Percentiles rank a stretch among this genome's conserved stretches.
Evolutionary conservation across 2,888 invertebrate genomes (phyloP).

Genomic region (Pristionchus maxplancki): DNA sequence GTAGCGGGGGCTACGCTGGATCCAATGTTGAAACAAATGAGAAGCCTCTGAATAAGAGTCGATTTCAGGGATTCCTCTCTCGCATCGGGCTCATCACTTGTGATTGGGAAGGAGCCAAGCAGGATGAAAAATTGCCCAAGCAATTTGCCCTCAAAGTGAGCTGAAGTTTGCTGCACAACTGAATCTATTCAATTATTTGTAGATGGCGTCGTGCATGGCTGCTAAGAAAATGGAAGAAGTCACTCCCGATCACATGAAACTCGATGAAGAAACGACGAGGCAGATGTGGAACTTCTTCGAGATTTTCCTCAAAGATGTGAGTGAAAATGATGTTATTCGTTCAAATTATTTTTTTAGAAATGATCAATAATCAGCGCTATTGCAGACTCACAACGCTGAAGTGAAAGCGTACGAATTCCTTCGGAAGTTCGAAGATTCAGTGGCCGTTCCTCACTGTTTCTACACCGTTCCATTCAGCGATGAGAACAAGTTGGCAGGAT

Average conservation of each 20-base stretch:
- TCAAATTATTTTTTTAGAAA: no score
- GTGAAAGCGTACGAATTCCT: constrained; percentile 30
- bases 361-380: not conserved
- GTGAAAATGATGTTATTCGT: no score
- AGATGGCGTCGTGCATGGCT: constrained; percentile 23
- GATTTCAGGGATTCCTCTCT: constrained; percentile 23
- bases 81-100: constrained; percentile 35
- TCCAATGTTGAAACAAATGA: not conserved
- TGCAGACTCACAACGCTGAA: constrained; percentile 35
- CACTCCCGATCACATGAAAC: constrained; percentile 2
- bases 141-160: constrained; percentile 33
- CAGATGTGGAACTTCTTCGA: constrained; percentile 24
- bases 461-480: constrained; percentile 41
- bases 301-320: constrained; percentile 19
- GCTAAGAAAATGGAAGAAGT: not conserved
- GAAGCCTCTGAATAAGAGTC: no score
- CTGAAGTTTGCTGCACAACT: no score
- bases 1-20: not conserved
- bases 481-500: constrained; percentile 41
- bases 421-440: not conserved
- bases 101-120: not conserved
- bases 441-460: constrained; percentile 30
- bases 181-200: no score
- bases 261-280: not conserved
- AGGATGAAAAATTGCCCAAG: not conserved